A percentile compares a stretch with the other conserved stretches of the same genome.
Conservation (phyloP, 2,797 vertebrate genomes). For the Pitangus sulphuratus region DNA sequence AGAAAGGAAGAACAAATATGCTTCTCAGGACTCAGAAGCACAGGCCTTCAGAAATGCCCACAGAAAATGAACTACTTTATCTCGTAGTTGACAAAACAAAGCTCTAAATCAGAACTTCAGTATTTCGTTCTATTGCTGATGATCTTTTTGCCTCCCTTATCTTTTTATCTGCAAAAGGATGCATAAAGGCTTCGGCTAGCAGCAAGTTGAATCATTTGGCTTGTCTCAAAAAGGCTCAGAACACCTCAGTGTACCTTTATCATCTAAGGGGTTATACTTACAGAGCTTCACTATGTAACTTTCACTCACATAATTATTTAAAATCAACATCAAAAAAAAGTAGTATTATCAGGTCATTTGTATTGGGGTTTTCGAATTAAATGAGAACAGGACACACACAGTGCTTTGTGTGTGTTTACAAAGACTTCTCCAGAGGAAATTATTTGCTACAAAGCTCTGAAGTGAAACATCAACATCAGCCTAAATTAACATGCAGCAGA, state of each 20-base stretch:
- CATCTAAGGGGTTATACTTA: neutral
- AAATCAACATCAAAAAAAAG: neutral
- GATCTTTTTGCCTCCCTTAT: neutral
- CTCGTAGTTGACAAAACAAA: neutral
- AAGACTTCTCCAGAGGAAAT: neutral
- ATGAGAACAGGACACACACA: neutral
- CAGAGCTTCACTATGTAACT: neutral
- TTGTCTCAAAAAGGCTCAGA: neutral
- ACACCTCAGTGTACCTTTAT: neutral
- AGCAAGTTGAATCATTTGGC: neutral
- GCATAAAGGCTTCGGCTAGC: neutral
- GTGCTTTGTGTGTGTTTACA: neutral
- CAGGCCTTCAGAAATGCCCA: neutral
- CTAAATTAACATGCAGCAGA: slow-evolving; percentile 22
- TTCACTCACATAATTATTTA: neutral
- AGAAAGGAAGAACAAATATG: neutral
- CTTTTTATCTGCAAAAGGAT: neutral
- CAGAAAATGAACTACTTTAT: neutral
- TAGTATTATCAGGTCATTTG: neutral
- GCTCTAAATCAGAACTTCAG: neutral
- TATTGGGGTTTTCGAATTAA: neutral
- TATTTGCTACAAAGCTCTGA: neutral
- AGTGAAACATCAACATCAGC: neutral
- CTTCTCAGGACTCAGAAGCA: neutral
- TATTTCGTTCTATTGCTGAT: neutral